Evolutionary conservation across 2,888 invertebrate genomes (phyloP), one percentile per base, ranked within the genome.

Genomic region (Nematopogon swammerdamellus): DNA sequence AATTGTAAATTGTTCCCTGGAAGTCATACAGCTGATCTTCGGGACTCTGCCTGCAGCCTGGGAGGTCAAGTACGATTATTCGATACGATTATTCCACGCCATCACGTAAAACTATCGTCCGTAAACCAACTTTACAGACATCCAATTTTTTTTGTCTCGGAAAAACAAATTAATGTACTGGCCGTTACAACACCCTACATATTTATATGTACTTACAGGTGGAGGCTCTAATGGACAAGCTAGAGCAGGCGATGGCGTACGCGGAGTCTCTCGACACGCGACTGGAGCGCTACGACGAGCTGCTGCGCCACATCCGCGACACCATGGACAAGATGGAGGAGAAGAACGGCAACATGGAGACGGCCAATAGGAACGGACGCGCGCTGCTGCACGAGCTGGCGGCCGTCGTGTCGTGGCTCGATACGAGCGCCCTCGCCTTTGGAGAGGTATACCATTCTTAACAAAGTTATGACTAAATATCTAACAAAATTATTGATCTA

Each of bases 241-340:
- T 93, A 50, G 91, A 92, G 63, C 83, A 83, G 50, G 92, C 92
- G 0, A 87, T 93, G 56, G 74, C 79, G 19, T 89, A 91, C 72
- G 87, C 90, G 10, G 86, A 87, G 57, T 77, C 81, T 53, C 84
- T 92, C 45, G 92, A 92, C 67, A 72, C 75, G 16, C 85, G 89
- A 49, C 74, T 95, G 48, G 87, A 91, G 62, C 81, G 82, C 44
- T 53, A 94, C 63, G 93, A 95, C 64, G 88, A 88, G 58, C 89
- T 89, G 50, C 79, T 92, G 42, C 86, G 92, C 62, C 63, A 90
- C 67, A 92, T 94, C 2, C 84, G 91, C 55, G 92, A 93, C 63
- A 89, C 91, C 20, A 93, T 95, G 85, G 91, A 92, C 59, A 88
- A 92, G 62, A 94, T 95, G 80, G 93, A 92, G 54, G 91, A 93